Percentiles rank a stretch among this genome's conserved stretches.
These are phyloP conservation scores for Pardosa pseudoannulata DNA, from an alignment of 2,888 invertebrate species.

Conservation along the genomic window DNA sequence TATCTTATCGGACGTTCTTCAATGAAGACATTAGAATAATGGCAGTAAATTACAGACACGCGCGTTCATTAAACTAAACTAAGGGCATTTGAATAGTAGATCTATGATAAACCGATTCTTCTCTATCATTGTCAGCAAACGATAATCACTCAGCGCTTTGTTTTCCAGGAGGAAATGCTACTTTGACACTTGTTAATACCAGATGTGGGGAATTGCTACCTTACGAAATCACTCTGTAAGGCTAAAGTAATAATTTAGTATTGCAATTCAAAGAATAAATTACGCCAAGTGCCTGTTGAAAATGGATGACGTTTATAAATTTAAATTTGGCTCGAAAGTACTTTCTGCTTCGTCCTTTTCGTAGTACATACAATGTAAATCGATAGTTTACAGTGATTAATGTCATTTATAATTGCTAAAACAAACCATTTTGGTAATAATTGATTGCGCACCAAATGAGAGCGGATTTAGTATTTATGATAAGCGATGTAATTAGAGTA, in stretches of 20 bases:
- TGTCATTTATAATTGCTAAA: background rate
- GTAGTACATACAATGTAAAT: background rate
- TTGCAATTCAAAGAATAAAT: background rate
- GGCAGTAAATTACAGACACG: too few species aligned
- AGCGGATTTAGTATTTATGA: background rate
- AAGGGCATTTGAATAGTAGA: too few species aligned
- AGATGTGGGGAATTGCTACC: background rate
- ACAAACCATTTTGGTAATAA: constrained; percentile 14
- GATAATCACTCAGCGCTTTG: background rate
- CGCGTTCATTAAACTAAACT: too few species aligned
- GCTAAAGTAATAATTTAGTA: background rate
- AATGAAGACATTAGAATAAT: too few species aligned
- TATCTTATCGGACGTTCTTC: too few species aligned
- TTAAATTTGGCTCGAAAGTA: background rate
- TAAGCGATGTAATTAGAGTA: background rate
- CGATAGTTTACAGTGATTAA: background rate
- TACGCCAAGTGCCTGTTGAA: background rate
- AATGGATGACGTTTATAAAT: background rate
- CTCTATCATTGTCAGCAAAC: background rate
- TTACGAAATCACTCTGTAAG: background rate
- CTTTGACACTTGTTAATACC: constrained; percentile 1
- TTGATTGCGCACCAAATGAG: background rate
- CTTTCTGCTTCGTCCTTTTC: too few species aligned
- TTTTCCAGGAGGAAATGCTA: background rate
- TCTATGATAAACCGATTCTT: too few species aligned